These are phyloP conservation scores for Synodontis membranacea DNA, from an alignment of 2,113 vertebrate species.

Conservation along the genomic window DNA sequence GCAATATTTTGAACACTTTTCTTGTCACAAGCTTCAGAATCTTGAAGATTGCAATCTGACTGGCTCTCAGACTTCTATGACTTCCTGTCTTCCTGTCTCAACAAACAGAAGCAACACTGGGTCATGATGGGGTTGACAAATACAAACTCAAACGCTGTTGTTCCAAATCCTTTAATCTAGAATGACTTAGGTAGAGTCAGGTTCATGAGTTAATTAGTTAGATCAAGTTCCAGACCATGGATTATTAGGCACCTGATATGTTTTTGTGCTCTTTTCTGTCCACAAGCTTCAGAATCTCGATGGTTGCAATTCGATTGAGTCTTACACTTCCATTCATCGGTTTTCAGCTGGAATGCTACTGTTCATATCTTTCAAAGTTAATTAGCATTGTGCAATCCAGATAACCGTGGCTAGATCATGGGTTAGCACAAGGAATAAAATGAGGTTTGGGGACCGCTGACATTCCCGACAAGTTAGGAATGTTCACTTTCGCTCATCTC, in stretches of 20 bases:
- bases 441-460: not conserved
- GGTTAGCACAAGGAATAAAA: not conserved
- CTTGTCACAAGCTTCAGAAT: not conserved
- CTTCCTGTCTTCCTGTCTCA: not conserved
- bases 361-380: not conserved
- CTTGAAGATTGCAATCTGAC: not conserved
- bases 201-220: not conserved
- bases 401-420: not conserved
- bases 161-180: not conserved
- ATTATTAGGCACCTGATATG: not conserved
- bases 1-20: not conserved
- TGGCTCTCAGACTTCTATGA: not conserved
- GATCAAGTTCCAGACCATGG: too few species aligned
- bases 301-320: not conserved
- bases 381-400: not conserved
- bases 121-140: too few species aligned
- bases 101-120: too few species aligned
- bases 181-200: not conserved
- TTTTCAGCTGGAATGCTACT: not conserved
- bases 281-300: not conserved
- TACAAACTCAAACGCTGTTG: not conserved
- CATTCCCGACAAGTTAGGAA: not conserved
- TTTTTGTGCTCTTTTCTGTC: not conserved
- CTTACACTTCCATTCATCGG: not conserved
- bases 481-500: conserved; percentile 50